These are phyloP conservation scores for Leptopilina boulardi DNA, from an alignment of 1,140 invertebrate genomes.

Conservation along the genomic window DNA sequence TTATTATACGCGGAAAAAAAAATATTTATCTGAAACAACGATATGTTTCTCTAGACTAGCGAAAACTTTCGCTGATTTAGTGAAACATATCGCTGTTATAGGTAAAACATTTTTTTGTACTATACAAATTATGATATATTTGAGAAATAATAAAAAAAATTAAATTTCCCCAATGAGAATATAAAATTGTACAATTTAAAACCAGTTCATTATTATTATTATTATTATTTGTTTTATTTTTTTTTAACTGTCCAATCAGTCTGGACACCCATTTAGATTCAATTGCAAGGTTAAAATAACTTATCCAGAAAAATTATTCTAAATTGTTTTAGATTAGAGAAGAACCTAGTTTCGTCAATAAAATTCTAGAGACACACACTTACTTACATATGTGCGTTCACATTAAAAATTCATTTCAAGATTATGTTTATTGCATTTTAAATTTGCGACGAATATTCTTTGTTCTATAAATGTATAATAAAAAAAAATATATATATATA, in stretches of 20 bases:
- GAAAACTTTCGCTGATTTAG: too few relatives aligned
- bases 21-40: too few relatives aligned
- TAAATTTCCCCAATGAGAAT: background rate
- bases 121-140: too few relatives aligned
- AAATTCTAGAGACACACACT: constrained; percentile 23
- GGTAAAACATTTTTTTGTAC: too few relatives aligned
- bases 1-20: too few relatives aligned
- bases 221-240: background rate
- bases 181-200: background rate
- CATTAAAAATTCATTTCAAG: background rate
- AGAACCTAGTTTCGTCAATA: background rate
- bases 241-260: background rate
- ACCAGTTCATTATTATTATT: background rate
- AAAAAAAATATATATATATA: too few relatives aligned
- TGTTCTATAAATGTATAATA: too few relatives aligned
- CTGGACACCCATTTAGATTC: background rate
- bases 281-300: constrained; percentile 7
- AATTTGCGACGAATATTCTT: background rate
- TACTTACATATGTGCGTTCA: constrained; percentile 14
- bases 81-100: too few relatives aligned
- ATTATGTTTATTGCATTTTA: background rate
- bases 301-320: background rate
- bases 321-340: constrained; percentile 13
- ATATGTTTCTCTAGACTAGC: too few relatives aligned
- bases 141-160: background rate